Base-by-base conservation (phyloP, 1,140 invertebrate species). In the Cephus cinctus region DNA sequence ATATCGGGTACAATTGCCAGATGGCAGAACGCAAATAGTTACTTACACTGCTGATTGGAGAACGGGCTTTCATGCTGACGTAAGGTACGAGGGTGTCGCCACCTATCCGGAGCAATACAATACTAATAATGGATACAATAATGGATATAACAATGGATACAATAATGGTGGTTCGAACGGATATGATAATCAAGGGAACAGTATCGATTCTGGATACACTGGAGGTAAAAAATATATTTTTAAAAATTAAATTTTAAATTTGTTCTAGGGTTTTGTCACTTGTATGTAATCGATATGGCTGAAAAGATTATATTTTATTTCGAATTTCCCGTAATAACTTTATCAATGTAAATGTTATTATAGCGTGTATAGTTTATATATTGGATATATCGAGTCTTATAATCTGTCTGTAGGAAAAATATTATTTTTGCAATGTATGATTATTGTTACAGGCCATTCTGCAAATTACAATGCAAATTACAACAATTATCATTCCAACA, bases 1-100 rank as follows among this genome's bases (percentile, higher is more conserved):
- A 61, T 90, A 90, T 72, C 75, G 83, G 47, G 87, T 89, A 19
- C 80, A 82, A 52, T 76, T 90, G 47, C 87, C 88, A 0, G 87
- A 89, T 63, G 87, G 87, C 11, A 77, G 88, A 25, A 83, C 81
- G n/a, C 81, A 82, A 65, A 78, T 80, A 56, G 87, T 90, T 9
- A 86, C 83, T 3, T 90, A 90, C 68, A 86, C 84, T 32, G 88
- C 88, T 0, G 88, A 90, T 57, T 87, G 86, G 83, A 80, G 84
- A 61, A 86, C 82, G 5, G 88, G 88, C 5, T 90, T 86, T 73
- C 86, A 89, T 63, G 87, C 87, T n/a, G 85, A 89, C 48, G 87
- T 90, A 2, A 80, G 83, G 50, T 90, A 89, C 61, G 86, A 88
- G 59, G 87, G 86, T 3, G 81, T 85, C 49, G 83, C 85, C 0